phyloP scores from a whole-genome alignment of 2,113 vertebrate genomes.

The Alexandromys fortis region DNA sequence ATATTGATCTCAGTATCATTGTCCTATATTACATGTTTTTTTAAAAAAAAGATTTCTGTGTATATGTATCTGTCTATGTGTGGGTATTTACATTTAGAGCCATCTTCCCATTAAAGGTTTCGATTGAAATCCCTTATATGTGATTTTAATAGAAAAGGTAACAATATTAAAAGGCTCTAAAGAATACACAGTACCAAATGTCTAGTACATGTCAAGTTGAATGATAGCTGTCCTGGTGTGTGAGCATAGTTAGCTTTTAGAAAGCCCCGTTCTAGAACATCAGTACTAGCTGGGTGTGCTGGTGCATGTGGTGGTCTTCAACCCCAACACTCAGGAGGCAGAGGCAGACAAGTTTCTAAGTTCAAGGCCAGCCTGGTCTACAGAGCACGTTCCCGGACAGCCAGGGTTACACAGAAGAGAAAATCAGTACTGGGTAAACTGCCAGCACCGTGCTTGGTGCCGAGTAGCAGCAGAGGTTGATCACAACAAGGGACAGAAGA shows the following conservation, averaged over 20 bases:
- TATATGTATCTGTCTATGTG: neutral
- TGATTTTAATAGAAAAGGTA: neutral
- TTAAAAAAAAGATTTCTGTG: neutral
- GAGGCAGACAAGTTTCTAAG: neutral
- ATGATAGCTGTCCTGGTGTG: neutral
- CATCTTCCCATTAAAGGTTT: neutral
- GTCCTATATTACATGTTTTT: neutral
- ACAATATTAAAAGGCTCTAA: conserved; percentile 15
- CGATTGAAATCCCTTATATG: neutral
- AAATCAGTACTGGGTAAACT: neutral
- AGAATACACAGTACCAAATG: neutral
- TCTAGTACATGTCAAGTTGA: neutral
- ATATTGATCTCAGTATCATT: neutral
- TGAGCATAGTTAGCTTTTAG: neutral
- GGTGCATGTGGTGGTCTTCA: neutral
- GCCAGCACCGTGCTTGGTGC: neutral
- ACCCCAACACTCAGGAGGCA: neutral
- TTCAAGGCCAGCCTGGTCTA: neutral
- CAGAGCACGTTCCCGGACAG: neutral
- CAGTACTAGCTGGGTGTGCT: neutral
- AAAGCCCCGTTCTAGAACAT: conserved; percentile 34
- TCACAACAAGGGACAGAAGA: neutral
- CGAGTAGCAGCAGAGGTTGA: neutral
- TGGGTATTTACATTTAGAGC: neutral
- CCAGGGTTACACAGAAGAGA: neutral